These are phyloP conservation scores for Xyrichtys novacula DNA, from an alignment of 2,797 vertebrate genomes.

Conservation along the genomic window DNA sequence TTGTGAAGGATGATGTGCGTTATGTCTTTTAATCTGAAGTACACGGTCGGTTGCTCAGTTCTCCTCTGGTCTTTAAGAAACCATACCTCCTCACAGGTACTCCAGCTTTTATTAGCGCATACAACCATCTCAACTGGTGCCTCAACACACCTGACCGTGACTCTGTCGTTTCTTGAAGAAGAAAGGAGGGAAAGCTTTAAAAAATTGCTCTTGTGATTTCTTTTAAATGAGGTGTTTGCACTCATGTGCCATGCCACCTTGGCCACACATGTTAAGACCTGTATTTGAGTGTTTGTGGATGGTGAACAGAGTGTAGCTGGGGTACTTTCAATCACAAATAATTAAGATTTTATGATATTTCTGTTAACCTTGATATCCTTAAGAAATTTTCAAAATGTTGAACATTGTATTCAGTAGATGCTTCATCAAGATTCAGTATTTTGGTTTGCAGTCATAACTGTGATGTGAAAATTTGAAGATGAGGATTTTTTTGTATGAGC, in stretches of 20 bases:
- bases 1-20: background rate
- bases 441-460: conserved; percentile 55
- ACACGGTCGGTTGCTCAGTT: conserved; percentile 19
- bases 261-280: conserved; percentile 62
- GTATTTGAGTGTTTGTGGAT: conserved; percentile 31
- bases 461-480: conserved; percentile 45
- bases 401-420: conserved; percentile 31
- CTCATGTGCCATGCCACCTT: conserved; percentile 69
- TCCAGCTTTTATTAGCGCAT: conserved; percentile 35
- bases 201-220: conserved; percentile 36
- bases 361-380: conserved; percentile 37
- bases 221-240: conserved; percentile 14
- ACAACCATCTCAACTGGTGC: conserved; percentile 65
- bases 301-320: conserved; percentile 26
- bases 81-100: conserved; percentile 25
- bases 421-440: conserved; percentile 32
- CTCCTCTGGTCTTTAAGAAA: conserved; percentile 6
- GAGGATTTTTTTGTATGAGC: conserved; percentile 54
- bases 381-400: conserved; percentile 29
- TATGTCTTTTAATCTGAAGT: conserved; percentile 14
- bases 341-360: conserved; percentile 20
- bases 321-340: conserved; percentile 26
- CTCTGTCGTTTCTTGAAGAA: conserved; percentile 30
- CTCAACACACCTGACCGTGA: conserved; percentile 68
- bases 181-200: conserved; percentile 52